These are phyloP conservation scores for Gallinago paraguaiae DNA, from an alignment of 2,113 vertebrate genomes.

Conservation along the genomic window DNA sequence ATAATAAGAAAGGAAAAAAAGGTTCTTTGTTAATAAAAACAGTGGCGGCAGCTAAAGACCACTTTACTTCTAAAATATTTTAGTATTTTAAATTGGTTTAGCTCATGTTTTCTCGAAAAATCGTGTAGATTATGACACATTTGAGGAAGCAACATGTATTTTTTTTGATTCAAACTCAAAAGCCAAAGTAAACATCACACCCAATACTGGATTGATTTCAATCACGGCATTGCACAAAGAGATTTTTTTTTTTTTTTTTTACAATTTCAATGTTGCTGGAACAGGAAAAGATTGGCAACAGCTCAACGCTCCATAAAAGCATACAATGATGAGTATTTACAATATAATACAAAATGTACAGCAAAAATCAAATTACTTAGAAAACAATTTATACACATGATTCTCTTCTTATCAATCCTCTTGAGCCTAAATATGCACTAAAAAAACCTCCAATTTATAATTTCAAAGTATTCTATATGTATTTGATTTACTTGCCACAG, in stretches of 20 bases:
- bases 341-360: not conserved
- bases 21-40: not conserved
- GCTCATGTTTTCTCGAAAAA: not conserved
- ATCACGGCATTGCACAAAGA: not conserved
- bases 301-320: not conserved
- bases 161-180: not conserved
- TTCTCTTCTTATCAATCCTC: not conserved
- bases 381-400: not conserved
- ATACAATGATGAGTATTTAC: not conserved
- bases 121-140: not conserved
- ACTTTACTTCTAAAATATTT: not conserved
- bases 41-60: not conserved
- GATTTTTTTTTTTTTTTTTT: not conserved
- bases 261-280: not conserved
- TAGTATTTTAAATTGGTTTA: not conserved
- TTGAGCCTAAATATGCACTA: not conserved
- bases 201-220: not conserved
- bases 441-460: not conserved
- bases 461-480: not conserved
- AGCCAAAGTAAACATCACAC: not conserved
- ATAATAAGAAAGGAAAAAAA: not conserved
- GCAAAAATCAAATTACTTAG: not conserved
- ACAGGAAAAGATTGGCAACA: not conserved
- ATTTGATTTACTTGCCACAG: not conserved
- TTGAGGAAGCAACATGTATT: not conserved